Evolutionary conservation across 2,113 vertebrate species (phyloP).

Genomic region (Haplotaxodon microlepis): DNA sequence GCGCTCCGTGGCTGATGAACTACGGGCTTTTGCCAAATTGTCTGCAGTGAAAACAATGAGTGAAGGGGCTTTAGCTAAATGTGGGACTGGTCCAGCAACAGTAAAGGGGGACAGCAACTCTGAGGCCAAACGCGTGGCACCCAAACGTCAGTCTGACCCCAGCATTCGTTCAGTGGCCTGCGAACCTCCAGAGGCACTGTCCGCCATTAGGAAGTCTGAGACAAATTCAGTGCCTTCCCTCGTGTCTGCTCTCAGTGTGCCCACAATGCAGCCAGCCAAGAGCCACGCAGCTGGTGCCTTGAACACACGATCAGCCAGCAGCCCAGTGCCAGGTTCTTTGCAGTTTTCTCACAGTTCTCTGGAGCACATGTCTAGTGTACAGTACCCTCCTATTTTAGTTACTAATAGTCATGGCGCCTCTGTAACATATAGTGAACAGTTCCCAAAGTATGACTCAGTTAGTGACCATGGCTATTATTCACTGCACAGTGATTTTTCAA

Average conservation of each 20-base stretch:
- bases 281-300: conserved; percentile 92
- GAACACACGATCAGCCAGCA: conserved; percentile 96
- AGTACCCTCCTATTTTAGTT: conserved; percentile 95
- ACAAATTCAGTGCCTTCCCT: conserved; percentile 94
- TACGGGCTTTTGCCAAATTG: conserved; percentile 95
- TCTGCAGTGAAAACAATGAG: conserved; percentile 98
- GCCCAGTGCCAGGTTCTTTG: conserved; percentile 91
- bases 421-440: conserved; percentile 87
- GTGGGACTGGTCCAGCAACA: conserved; percentile 70
- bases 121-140: conserved; percentile 88
- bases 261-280: conserved; percentile 89
- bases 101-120: conserved; percentile 81
- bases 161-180: conserved; percentile 91
- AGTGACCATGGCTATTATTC: conserved; percentile 96
- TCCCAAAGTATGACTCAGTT: conserved; percentile 90
- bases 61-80: conserved; percentile 90
- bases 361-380: conserved; percentile 91
- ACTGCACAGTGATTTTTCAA: conserved; percentile 94
- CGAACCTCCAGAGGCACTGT: conserved; percentile 86
- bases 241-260: conserved; percentile 93
- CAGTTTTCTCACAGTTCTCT: conserved; percentile 89
- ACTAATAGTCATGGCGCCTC: conserved; percentile 94
- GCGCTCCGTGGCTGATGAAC: conserved; percentile 95
- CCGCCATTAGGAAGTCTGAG: conserved; percentile 85
- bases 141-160: conserved; percentile 96